Conservation (phyloP, 2,888 invertebrate species). For the Mantis religiosa region DNA sequence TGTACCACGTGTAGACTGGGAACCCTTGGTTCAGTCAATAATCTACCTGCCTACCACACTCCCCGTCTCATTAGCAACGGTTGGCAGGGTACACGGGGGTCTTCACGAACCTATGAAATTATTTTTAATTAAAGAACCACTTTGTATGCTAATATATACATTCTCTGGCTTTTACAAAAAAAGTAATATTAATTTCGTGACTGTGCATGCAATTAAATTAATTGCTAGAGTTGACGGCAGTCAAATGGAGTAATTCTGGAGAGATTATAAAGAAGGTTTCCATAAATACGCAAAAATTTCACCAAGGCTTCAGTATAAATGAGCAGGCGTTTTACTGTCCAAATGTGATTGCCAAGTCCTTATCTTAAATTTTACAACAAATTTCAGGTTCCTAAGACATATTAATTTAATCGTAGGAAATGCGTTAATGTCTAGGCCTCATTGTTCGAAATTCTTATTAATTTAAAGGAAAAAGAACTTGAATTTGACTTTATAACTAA, state of each 20-base stretch:
- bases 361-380: too few species aligned
- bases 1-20: too few species aligned
- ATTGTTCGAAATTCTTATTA: too few species aligned
- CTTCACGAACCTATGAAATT: background rate
- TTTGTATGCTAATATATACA: background rate
- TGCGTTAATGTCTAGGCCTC: too few species aligned
- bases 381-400: too few species aligned
- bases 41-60: background rate
- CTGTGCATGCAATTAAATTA: background rate
- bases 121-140: background rate
- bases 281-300: background rate
- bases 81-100: background rate
- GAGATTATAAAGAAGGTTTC: background rate
- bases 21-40: too few species aligned
- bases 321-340: too few species aligned
- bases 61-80: background rate
- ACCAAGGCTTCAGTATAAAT: background rate
- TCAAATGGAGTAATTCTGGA: background rate
- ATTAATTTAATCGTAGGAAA: too few species aligned
- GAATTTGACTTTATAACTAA: too few species aligned
- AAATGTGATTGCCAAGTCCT: too few species aligned
- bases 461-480: too few species aligned
- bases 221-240: background rate
- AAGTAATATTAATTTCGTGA: background rate
- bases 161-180: background rate